Evolutionary conservation across 2,888 invertebrate genomes (phyloP).

Genomic region (Onthophagus sagittarius): DNA sequence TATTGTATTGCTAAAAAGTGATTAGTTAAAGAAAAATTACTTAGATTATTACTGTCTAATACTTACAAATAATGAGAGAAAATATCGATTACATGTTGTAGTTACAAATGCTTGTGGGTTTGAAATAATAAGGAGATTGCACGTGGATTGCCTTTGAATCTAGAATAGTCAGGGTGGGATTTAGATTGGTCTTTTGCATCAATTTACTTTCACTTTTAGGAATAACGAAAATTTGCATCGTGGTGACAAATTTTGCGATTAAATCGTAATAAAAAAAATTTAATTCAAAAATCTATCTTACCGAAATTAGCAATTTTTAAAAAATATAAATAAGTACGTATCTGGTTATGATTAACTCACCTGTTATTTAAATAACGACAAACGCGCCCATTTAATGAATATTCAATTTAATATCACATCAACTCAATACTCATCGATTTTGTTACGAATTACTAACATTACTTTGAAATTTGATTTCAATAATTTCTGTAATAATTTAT

Average conservation of each 20-base stretch:
- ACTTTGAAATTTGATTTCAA: background rate
- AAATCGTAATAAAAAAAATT: too few relatives aligned
- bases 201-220: background rate
- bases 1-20: too few relatives aligned
- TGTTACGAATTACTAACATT: too few relatives aligned
- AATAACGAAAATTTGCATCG: too few relatives aligned
- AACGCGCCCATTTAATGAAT: background rate
- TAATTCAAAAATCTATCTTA: too few relatives aligned
- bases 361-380: background rate
- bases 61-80: background rate
- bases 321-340: background rate
- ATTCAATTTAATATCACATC: background rate
- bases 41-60: background rate
- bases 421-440: background rate
- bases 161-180: background rate
- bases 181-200: background rate
- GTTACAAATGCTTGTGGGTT: background rate
- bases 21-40: too few relatives aligned
- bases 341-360: background rate
- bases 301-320: too few relatives aligned
- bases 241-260: too few relatives aligned
- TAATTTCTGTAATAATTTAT: too few relatives aligned
- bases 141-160: background rate
- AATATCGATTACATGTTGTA: background rate
- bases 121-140: background rate